Evolutionary conservation across 2,113 vertebrate species (phyloP), one percentile per base, ranked within the genome.

Genomic region (Calidris pygmaea): DNA sequence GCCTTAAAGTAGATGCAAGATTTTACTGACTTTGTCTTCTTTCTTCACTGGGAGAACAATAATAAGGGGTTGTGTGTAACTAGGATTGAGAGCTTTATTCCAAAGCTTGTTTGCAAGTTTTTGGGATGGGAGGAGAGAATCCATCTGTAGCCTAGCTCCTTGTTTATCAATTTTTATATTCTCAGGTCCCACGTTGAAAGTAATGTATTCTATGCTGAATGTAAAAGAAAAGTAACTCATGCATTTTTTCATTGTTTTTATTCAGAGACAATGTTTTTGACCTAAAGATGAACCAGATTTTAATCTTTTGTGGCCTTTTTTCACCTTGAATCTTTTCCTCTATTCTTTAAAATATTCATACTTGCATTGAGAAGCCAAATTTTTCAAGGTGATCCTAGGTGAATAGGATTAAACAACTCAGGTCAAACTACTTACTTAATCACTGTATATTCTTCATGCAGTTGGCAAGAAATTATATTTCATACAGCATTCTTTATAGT

Each of bases 391-490:
- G 95, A 95, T 95, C 77, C 62, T 95, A 91, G 88, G 92, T 93
- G 95, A 95, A 96, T 92, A 93, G 85, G 93, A 97, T 97, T 96
- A 97, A 97, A 96, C 63, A 97, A 93, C 87, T 89, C 77, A 18
- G 95, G 95, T 96, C 94, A 96, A 87, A 89, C 90, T 96, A 95
- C 90, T 92, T 94, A 92, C 93, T 96, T 96, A 97, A 96, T 96
- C 95, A 94, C 71, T 96, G 93, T 94, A 88, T 94, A 96, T 97
- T 97, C 93, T 94, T 96, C 75, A 72, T 85, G 81, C 81, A 96
- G 74, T 94, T 97, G 94, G 63, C 60, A 87, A 89, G 89, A 93
- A 95, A 96, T 96, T 95, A 89, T 94, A 85, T 95, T 97, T 96
- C 85, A 91, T 89, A 59, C 55, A 39, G 89, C 66, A 85, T 95